Evolutionary conservation across 2,113 vertebrate genomes (phyloP).

Genomic region (Channa maculata): DNA sequence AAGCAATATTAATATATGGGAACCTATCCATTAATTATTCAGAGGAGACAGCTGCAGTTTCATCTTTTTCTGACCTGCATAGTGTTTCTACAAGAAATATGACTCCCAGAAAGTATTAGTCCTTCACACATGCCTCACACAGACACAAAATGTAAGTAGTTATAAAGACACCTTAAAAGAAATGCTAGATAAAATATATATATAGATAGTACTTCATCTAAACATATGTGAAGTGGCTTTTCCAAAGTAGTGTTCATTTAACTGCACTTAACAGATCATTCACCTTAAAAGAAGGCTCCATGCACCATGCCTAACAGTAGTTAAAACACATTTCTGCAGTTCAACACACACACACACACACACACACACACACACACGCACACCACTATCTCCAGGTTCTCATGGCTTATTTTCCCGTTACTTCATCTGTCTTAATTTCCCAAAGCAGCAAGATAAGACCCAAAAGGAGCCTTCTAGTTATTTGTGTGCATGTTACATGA

Average conservation of each 20-base stretch:
- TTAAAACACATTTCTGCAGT: conserved; percentile 11
- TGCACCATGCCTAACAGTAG: conserved; percentile 18
- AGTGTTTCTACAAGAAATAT: neutral
- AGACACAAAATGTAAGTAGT: neutral
- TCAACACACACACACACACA: neutral
- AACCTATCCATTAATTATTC: conserved; percentile 8
- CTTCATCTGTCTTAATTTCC: conserved; percentile 68
- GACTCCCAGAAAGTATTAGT: too few species aligned
- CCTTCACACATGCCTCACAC: too few species aligned
- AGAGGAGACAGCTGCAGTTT: neutral
- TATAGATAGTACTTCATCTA: neutral
- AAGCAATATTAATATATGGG: neutral
- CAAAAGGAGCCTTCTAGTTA: conserved; percentile 38
- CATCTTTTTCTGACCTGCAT: neutral
- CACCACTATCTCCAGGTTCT: conserved; percentile 38
- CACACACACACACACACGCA: conserved; percentile 5
- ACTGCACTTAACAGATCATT: too few species aligned
- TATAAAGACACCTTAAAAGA: too few species aligned
- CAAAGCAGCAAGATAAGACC: conserved; percentile 60
- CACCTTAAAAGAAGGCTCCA: neutral
- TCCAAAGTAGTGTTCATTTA: too few species aligned
- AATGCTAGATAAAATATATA: too few species aligned
- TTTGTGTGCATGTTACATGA: neutral
- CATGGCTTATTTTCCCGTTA: conserved; percentile 64
- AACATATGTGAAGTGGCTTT: neutral